Base-by-base conservation (phyloP, 2,888 invertebrate species). In the Oligia strigilis region DNA sequence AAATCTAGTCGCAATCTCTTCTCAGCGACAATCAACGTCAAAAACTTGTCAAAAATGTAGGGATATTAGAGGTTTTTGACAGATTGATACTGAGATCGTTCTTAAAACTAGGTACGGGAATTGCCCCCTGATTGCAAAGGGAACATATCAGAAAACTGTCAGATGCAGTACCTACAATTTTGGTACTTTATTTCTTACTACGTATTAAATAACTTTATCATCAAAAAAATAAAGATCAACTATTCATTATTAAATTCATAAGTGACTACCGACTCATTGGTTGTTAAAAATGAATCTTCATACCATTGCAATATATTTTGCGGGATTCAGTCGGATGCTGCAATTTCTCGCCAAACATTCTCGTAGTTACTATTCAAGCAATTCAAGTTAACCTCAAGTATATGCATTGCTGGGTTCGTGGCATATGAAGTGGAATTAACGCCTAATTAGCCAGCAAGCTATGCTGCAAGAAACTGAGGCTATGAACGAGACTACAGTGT, bases 401-500 rank as follows among this genome's bases (percentile, higher is more conserved):
- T 69, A 62, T 83, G 80, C 77, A 78, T 72, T 84, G 69, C 77
- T 73, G 49, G 43, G 60, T 70, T 71, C 74, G 46, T 14, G 60
- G 36, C 58, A 40, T 79, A 86, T 81, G 80, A 79, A 81, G 78
- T 83, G 74, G 69, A 88, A 84, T 80, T 77, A 81, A 75, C 73
- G 67, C 72, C 76, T 78, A 87, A 88, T 88, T 86, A 86, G 71
- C 58, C 40, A 52, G 52, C 72, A 75, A 82, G 67, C 75, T 62
- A 67, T 75, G 71, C 71, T 13, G 40, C 72, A 76, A 71, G 70
- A 55, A 75, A 70, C 36, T 60, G 40, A 19, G 29, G 23, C 62
- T 46, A 40, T 29, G 46, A 70, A 67, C n/a, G 49, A 66, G 43
- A 69, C 43, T 67, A 29, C 58, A 69, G 43, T 69, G 55, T 75